These are phyloP conservation scores for Nipponacmea schrenckii DNA, from an alignment of 2,888 invertebrate genomes.

Conservation along the genomic window DNA sequence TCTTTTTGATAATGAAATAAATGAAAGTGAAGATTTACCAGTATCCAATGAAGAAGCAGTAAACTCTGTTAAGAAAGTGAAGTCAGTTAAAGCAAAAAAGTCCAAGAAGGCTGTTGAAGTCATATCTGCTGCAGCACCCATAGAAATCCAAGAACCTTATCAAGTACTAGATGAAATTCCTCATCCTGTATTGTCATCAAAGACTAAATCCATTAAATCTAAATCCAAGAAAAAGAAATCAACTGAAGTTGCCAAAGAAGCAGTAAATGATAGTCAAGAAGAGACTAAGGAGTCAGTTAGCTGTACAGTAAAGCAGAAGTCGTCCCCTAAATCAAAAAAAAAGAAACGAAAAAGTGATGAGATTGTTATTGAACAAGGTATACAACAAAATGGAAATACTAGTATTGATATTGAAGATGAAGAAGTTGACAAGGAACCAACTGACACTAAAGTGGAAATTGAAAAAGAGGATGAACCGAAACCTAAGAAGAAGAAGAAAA, in stretches of 20 bases:
- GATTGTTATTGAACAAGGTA: slow-evolving; percentile 2
- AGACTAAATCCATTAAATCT: background rate
- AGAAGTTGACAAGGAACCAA: slow-evolving; percentile 16
- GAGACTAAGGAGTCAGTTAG: no score
- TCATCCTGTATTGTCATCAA: background rate
- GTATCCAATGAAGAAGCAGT: no score
- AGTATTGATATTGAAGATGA: slow-evolving; percentile 13
- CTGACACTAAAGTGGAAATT: slow-evolving; percentile 11
- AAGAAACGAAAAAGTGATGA: slow-evolving; percentile 11
- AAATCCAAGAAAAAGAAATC: no score
- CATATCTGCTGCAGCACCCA: background rate
- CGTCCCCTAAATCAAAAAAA: background rate
- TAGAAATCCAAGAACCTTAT: background rate
- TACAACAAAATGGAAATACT: slow-evolving; percentile 10
- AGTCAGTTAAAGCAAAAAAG: background rate
- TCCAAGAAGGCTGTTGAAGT: background rate
- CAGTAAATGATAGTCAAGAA: no score
- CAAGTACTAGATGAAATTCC: background rate
- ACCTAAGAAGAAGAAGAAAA: slow-evolving; percentile 17
- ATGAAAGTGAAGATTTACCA: background rate
- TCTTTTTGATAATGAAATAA: background rate
- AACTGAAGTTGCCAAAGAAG: no score
- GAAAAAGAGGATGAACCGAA: slow-evolving; percentile 10
- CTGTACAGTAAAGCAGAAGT: background rate
- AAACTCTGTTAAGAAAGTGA: background rate